Percentiles rank a stretch among this genome's conserved stretches.
These are phyloP conservation scores for Typhlichthys eigenmanni DNA, from an alignment of 2,797 vertebrate species.

Conservation along the genomic window DNA sequence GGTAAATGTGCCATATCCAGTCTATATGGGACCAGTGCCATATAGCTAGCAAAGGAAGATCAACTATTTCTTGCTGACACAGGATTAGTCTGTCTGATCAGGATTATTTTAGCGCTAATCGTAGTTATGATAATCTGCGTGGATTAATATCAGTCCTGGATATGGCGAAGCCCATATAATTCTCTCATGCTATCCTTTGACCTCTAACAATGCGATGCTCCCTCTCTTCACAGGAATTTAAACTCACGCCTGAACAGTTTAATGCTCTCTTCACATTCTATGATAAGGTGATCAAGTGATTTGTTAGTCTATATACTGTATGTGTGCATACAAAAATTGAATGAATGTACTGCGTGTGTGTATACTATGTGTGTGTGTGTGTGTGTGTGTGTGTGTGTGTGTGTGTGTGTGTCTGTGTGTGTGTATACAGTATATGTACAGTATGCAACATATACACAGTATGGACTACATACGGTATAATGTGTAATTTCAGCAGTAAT, in stretches of 20 bases:
- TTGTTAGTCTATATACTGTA: background rate
- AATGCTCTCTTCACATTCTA: slow-evolving; percentile 91
- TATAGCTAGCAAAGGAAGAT: slow-evolving; percentile 42
- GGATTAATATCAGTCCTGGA: slow-evolving; percentile 72
- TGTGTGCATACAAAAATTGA: background rate
- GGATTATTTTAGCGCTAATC: slow-evolving; percentile 75
- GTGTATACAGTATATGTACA: too few relatives aligned
- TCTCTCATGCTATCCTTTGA: slow-evolving; percentile 52
- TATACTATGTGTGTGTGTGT: background rate
- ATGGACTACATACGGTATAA: too few relatives aligned
- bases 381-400: background rate
- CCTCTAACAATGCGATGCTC: slow-evolving; percentile 39
- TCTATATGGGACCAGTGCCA: slow-evolving; percentile 38
- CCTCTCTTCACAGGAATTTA: slow-evolving; percentile 81
- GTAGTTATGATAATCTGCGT: slow-evolving; percentile 75
- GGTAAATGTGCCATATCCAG: slow-evolving; percentile 13
- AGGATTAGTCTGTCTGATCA: slow-evolving; percentile 65
- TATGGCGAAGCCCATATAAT: slow-evolving; percentile 44
- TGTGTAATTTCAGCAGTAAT: too few relatives aligned
- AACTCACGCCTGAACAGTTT: slow-evolving; percentile 86
- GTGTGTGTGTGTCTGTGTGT: background rate
- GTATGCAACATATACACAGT: too few relatives aligned
- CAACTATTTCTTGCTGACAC: slow-evolving; percentile 57
- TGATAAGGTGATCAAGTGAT: slow-evolving; percentile 82
- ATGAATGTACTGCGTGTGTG: background rate